Evolutionary conservation across 2,113 vertebrate genomes (phyloP), one percentile per base, ranked within the genome.

Genomic region (Istiophorus platypterus): DNA sequence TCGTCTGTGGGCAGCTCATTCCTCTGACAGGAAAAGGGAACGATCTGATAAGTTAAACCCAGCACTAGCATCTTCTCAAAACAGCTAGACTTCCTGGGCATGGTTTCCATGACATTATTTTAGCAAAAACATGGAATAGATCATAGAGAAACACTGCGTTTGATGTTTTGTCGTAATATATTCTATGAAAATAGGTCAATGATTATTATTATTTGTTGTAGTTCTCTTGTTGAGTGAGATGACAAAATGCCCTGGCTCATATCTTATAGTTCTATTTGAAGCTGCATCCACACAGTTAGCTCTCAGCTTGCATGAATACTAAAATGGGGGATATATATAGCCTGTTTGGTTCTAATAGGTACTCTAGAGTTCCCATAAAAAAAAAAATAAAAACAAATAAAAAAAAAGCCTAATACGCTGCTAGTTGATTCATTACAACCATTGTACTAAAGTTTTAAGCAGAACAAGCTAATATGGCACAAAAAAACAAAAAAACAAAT

Each of bases 11-110:
- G 62, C 52, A 71, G 76, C 75, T 70, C 42, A 13, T 63, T 22
- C 52, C 63, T 65, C 49, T 63, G n/a, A 14, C 74, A 82, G 89
- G 87, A 92, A 93, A 80, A 72, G n/a, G 51, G n/a, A 86, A 91
- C 52, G 51, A 42, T 76, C 70, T 85, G 81, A 94, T 92, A 88
- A 92, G 72, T 80, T 27, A 24, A 76, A 79, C 72, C 42, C 13
- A 57, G 63, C 37, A 76, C 66, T 47, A 72, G 82, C 26, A 69
- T 78, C 63, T 89, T 81, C 52, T 68, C 26, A 37, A 52, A 88
- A 80, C 74, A 81, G 64, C 62, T 63, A 34, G 24, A 39, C 11
- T 91, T 92, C 89, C 86, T 81, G 88, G 84, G 72, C 81, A 78
- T 7, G 22, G 66, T 73, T 90, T 89, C 90, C 90, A 75, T 62